Evolutionary conservation across 2,888 invertebrate genomes (phyloP).

Genomic region (Lamproptera curius): DNA sequence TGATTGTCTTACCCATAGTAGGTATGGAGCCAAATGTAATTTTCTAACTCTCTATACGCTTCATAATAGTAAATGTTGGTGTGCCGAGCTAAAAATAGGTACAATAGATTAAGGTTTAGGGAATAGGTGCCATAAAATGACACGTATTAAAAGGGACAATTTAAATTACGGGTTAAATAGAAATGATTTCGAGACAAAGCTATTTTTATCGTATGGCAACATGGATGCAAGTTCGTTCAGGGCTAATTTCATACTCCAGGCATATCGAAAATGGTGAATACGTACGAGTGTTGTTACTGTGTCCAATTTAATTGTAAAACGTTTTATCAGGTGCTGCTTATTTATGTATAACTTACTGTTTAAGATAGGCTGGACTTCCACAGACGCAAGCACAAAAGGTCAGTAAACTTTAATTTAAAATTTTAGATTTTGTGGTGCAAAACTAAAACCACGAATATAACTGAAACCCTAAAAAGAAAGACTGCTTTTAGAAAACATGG

Average conservation of each 20-base stretch:
- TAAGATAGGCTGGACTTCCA: conserved; percentile 11
- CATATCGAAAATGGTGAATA: background rate
- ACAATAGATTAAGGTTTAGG: no score
- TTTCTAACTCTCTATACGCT: background rate
- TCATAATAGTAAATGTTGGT: background rate
- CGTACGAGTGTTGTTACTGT: background rate
- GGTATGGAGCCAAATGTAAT: background rate
- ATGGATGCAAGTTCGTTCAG: no score
- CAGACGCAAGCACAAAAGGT: conserved; percentile 12
- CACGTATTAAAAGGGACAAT: no score
- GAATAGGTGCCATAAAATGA: no score
- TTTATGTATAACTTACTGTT: conserved; percentile 1
- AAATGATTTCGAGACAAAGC: background rate
- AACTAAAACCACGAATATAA: no score
- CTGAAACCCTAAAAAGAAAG: no score
- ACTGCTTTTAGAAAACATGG: conserved; percentile 23
- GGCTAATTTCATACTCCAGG: background rate
- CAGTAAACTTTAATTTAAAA: conserved; percentile 11
- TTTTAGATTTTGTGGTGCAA: conserved; percentile 14
- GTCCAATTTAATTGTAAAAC: background rate
- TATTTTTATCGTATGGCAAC: background rate
- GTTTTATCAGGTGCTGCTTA: background rate
- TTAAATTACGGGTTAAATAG: background rate
- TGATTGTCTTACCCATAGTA: background rate
- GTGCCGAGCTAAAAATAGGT: background rate